phyloP scores from a whole-genome alignment of 2,888 invertebrate species.

The Rhagonycha lutea region DNA sequence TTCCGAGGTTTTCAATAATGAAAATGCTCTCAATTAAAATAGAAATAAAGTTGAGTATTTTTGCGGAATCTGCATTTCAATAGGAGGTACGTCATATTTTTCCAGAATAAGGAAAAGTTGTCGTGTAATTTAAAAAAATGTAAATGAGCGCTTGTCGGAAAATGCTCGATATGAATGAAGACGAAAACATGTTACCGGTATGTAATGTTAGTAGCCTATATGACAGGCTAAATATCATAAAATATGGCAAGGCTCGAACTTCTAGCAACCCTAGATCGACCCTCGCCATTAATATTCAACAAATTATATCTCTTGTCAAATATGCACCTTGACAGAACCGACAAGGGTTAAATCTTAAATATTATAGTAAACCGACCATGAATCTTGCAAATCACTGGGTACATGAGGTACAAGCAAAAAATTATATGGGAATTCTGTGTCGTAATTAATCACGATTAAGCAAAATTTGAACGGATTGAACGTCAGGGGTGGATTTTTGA shows the following conservation, averaged over 20 bases:
- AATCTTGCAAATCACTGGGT: conserved; percentile 4
- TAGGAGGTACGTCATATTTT: too few relatives aligned
- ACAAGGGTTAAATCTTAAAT: conserved; percentile 8
- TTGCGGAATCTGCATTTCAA: too few relatives aligned
- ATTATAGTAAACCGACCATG: conserved; percentile 7
- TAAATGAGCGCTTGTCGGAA: neutral
- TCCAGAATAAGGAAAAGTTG: too few relatives aligned
- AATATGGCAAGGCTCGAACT: neutral
- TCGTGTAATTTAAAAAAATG: neutral
- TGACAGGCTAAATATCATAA: neutral
- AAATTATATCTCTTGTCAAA: conserved; percentile 25
- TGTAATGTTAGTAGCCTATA: neutral
- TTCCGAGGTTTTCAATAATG: neutral
- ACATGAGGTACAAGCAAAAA: neutral
- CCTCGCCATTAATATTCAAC: conserved; percentile 27
- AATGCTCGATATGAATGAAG: neutral
- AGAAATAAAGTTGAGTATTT: neutral
- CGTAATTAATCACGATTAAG: neutral
- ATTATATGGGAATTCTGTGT: neutral
- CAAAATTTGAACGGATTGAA: neutral
- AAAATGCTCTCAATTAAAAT: neutral
- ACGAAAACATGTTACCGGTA: neutral
- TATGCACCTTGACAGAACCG: conserved; percentile 18
- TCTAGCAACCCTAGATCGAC: conserved; percentile 22
- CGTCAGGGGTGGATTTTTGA: neutral